Base-by-base conservation (phyloP, 2,797 vertebrate species). In the Triplophysa bombifrons region DNA sequence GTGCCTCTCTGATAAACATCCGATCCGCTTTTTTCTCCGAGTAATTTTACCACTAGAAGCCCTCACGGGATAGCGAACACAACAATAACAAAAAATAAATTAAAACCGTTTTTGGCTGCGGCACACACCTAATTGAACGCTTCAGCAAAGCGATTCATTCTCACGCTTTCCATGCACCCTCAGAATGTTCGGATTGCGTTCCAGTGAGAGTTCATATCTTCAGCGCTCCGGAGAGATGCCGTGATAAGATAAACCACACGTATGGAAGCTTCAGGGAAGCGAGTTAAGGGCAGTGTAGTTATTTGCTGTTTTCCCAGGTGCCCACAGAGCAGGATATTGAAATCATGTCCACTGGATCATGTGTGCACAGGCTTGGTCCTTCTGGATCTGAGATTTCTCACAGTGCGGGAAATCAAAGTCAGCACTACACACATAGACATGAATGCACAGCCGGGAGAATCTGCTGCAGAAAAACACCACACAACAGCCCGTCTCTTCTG, bases 261-360 rank as follows among this genome's bases (percentile, higher is more conserved):
- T 81, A 82, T 67, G 75, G 63, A 83, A 55, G 51, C 72, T 71
- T 72, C 67, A 79, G 66, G 27, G 66, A 72, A 68, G 69, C 70
- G 75, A 78, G 71, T 81, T 76, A 70, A 72, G 72, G 78, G 64
- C 80, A 71, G 71, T 78, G 72, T 61, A 77, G 80, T 81, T 85
- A 81, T 84, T 84, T 80, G 81, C 82, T 76, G 65, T 81, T 46
- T 74, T 82, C 71, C 74, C 74, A 80, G 82, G 46, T 2, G 68
- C 72, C 75, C 73, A 76, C 53, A 71, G 46, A 66, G 25, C n/a
- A 74, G 56, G 78, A 80, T 85, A 85, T 76, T 68, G 76, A 81
- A 85, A 77, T 80, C 60, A 72, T 80, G 65, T 71, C 78, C 71
- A 84, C 64, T 84, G 69, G 25, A 82, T 78, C 82, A 76, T 76